A percentile compares a stretch with the other conserved stretches of the same genome.
Conservation (phyloP, 2,113 vertebrate genomes). For the Orycteropus afer region DNA sequence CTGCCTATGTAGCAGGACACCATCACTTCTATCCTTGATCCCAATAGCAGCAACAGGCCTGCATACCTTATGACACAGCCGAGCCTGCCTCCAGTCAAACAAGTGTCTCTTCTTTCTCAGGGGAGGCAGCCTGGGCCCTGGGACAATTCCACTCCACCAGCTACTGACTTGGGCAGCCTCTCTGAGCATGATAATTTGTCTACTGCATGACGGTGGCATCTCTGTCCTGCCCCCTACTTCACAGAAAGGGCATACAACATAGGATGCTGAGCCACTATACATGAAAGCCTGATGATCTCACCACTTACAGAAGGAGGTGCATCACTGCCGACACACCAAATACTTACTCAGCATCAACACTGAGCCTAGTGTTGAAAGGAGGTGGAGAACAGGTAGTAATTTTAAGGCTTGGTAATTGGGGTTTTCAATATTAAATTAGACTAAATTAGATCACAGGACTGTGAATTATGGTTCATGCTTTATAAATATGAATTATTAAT, state of each 20-base stretch:
- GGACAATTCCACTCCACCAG: background rate
- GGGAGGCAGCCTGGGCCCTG: background rate
- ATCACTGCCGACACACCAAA: background rate
- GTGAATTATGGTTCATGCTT: background rate
- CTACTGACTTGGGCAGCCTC: too few species aligned
- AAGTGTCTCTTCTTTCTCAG: background rate
- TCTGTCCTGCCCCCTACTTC: background rate
- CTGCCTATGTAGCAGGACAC: background rate
- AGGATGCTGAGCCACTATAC: background rate
- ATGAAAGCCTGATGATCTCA: background rate
- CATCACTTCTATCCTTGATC: background rate
- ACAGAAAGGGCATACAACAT: rapidly evolving
- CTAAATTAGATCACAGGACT: background rate
- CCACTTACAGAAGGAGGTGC: rapidly evolving
- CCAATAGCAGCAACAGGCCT: rapidly evolving
- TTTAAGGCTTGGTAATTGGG: background rate
- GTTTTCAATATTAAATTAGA: background rate
- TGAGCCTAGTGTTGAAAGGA: background rate
- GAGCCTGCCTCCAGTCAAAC: rapidly evolving
- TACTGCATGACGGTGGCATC: background rate
- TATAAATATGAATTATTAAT: background rate
- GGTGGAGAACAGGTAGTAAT: background rate
- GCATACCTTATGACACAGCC: rapidly evolving
- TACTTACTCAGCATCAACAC: background rate
- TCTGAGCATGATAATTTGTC: background rate